Base-by-base conservation (phyloP, 2,888 invertebrate genomes). In the Allolobophora icterica region DNA sequence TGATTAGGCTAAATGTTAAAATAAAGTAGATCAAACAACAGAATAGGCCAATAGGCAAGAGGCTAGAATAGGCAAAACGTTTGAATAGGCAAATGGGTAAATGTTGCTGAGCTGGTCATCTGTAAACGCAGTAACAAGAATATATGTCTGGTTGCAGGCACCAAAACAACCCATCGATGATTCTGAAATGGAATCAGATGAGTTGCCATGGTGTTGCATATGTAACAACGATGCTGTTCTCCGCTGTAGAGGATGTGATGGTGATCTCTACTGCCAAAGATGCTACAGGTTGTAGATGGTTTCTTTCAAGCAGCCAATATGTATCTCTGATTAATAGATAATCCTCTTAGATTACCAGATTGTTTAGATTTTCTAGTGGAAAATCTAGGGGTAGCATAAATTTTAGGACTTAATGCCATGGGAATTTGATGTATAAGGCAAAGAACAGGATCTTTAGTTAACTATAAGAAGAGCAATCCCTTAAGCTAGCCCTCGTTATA, bases 221-320 rank as follows among this genome's bases (percentile, higher is more conserved):
- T 98, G 98, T 94, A 97, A 98, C 95, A 97, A 97, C 94, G 97
- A 97, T 95, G 97, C 98, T 3, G 96, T 95, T 19, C 95, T 97
- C 92, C 96, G 97, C 90, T 98, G 98, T 94, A 95, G 96, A 89
- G 97, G 97, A 92, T 98, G 98, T 95, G 96, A 96, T 92, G 96
- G 96, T 84, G 98, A 98, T 95, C 96, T 98, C 19, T 98, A 97
- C 95, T 98, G 98, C 95, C 96, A 96, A 30, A 95, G 96, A 91
- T 98, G 98, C 95, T 98, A 87, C 87, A 87, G 38, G 87, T 87
- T 34, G 71, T 11, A 8, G n/a, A 71, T 30, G n/a, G 1, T 71
- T n/a, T 71, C 30, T 71, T 71, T 71, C 71, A 71, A 1, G 71
- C 30, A n/a, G 4, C n/a, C n/a, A 71, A 71, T n/a, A 30, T n/a